These are phyloP conservation scores for Ctenosaura bakeri DNA, from an alignment of 2,797 vertebrate genomes.

Conservation along the genomic window DNA sequence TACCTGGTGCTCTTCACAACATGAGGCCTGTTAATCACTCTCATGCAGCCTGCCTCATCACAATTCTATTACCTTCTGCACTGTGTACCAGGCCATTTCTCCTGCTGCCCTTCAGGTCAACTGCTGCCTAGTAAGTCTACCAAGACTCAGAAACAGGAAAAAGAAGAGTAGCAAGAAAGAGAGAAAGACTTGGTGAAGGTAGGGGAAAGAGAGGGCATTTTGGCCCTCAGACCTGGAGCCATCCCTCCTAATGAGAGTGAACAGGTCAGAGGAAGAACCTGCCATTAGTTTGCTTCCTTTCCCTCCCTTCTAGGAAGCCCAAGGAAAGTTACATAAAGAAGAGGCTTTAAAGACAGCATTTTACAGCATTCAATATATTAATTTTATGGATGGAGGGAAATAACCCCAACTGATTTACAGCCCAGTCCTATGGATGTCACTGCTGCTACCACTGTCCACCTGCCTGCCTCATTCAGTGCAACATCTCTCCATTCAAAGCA, in stretches of 20 bases:
- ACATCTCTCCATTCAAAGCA: not conserved
- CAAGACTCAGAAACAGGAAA: not conserved
- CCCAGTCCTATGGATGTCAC: not conserved
- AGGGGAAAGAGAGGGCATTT: not conserved
- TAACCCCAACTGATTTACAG: not conserved
- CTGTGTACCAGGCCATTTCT: not conserved
- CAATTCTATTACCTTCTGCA: not conserved
- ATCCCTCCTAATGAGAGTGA: not conserved
- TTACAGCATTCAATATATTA: not conserved
- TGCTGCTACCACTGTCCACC: not conserved
- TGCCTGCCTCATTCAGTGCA: not conserved
- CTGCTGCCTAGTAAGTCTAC: not conserved
- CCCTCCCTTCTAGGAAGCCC: not conserved
- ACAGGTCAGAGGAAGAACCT: not conserved
- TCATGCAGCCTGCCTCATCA: no score
- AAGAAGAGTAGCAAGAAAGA: not conserved
- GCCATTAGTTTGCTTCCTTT: not conserved
- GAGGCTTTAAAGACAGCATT: not conserved
- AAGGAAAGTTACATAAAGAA: not conserved
- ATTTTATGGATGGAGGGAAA: not conserved
- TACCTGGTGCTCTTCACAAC: not conserved
- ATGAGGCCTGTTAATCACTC: not conserved
- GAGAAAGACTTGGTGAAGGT: not conserved
- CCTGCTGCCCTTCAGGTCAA: not conserved
- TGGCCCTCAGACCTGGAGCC: not conserved